phyloP scores from a whole-genome alignment of 1,140 invertebrate genomes.

The Planococcus citri region DNA sequence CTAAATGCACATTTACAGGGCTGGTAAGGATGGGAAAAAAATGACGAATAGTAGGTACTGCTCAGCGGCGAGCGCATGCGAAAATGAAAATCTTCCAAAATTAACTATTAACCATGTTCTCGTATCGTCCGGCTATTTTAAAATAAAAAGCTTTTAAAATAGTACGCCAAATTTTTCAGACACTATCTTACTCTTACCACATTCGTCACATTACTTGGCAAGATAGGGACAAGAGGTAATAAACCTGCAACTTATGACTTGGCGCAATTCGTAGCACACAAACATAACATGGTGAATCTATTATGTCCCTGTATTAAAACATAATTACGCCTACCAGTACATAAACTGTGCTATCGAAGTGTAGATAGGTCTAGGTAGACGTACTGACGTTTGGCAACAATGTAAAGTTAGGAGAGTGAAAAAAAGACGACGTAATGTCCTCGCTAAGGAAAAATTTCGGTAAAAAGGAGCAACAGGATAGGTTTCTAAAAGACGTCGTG shows the following conservation, averaged over 20 bases:
- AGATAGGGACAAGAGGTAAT: background rate
- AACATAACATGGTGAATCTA: background rate
- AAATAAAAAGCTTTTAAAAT: conserved; percentile 4
- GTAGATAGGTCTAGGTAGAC: no score
- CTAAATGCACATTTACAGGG: no score
- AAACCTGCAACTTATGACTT: conserved; percentile 11
- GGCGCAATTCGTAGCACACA: background rate
- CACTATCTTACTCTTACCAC: background rate
- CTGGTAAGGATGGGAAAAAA: no score
- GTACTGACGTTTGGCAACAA: background rate
- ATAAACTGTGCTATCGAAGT: background rate
- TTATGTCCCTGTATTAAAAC: conserved; percentile 11
- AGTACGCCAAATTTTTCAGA: conserved; percentile 13
- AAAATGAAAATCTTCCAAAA: background rate
- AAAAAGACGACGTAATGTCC: background rate
- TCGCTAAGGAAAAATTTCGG: background rate
- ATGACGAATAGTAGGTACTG: no score
- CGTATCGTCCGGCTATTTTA: background rate
- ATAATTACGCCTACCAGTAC: conserved; percentile 11
- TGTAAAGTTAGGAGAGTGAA: no score
- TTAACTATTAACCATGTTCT: background rate
- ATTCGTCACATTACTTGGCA: conserved; percentile 18
- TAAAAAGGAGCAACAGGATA: background rate
- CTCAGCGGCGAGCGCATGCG: background rate
- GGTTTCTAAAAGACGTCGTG: background rate